Evolutionary conservation across 1,140 invertebrate genomes (phyloP).

Genomic region (Venustaconcha ellipsiformis): DNA sequence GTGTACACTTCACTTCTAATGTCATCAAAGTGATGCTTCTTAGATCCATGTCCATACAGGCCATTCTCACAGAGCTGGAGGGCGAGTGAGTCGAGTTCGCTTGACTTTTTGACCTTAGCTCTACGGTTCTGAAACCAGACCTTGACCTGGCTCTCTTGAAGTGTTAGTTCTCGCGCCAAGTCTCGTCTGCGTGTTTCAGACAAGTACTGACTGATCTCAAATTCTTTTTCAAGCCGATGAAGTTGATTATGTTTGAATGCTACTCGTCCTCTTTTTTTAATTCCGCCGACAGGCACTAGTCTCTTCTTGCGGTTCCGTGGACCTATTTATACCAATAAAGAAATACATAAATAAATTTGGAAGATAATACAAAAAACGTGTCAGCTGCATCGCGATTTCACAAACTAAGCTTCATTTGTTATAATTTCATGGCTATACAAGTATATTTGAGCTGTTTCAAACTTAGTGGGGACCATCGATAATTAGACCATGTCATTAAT

Average conservation of each 20-base stretch:
- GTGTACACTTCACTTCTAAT: too few relatives aligned
- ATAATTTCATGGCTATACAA: too few relatives aligned
- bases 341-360: background rate
- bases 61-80: too few relatives aligned
- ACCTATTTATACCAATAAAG: constrained; percentile 14
- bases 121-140: constrained; percentile 30
- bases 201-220: constrained; percentile 24
- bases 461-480: too few relatives aligned
- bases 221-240: constrained; percentile 22
- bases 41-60: too few relatives aligned
- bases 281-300: background rate
- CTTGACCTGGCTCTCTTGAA: constrained; percentile 21
- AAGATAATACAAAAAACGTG: background rate
- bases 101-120: constrained; percentile 9
- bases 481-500: too few relatives aligned
- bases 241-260: constrained; percentile 25
- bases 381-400: too few relatives aligned
- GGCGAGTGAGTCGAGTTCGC: too few relatives aligned
- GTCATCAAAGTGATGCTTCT: too few relatives aligned
- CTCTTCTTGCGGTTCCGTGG: constrained; percentile 17
- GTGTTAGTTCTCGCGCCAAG: constrained; percentile 17
- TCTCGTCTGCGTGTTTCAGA: constrained; percentile 18
- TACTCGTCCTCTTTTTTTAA: constrained; percentile 2
- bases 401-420: too few relatives aligned
- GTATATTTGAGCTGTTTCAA: too few relatives aligned